phyloP scores from a whole-genome alignment of 53 echinoderm and acorn worm genomes.

The Temnopleurus reevesii region DNA sequence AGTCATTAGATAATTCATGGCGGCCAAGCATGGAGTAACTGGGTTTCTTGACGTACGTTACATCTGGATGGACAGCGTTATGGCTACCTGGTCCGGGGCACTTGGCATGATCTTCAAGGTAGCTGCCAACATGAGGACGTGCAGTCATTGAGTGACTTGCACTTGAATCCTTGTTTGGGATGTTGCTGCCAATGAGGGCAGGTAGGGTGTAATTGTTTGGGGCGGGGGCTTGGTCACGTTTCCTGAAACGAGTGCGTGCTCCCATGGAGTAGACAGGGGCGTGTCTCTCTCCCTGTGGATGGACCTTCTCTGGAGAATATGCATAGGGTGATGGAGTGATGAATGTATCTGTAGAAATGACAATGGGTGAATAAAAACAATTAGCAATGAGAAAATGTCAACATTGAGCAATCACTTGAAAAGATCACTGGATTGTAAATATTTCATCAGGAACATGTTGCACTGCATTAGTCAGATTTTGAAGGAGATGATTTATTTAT shows the following conservation, averaged over 20 bases:
- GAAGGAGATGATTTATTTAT: too few relatives aligned
- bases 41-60: constrained; percentile 79
- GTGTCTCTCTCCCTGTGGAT: constrained; percentile 95
- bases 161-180: constrained; percentile 82
- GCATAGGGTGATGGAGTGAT: constrained; percentile 96
- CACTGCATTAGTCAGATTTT: too few relatives aligned
- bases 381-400: too few relatives aligned
- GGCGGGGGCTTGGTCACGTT: constrained; percentile 90
- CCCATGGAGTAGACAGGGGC: constrained; percentile 92
- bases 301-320: constrained; percentile 91
- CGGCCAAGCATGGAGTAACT: constrained; percentile 95
- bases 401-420: too few relatives aligned
- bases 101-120: constrained; percentile 92
- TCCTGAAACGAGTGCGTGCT: constrained; percentile 85
- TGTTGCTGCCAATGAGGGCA: constrained; percentile 71
- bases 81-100: constrained; percentile 96
- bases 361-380: too few relatives aligned
- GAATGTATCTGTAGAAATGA: constrained; percentile 82
- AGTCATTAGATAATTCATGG: constrained; percentile 79
- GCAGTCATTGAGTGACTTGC: constrained; percentile 92
- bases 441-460: too few relatives aligned
- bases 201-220: constrained; percentile 91
- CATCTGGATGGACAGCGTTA: constrained; percentile 78
- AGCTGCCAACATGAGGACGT: constrained; percentile 86
- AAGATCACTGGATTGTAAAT: too few relatives aligned